Evolutionary conservation across 2,113 vertebrate species (phyloP).

Genomic region (Orcinus orca): DNA sequence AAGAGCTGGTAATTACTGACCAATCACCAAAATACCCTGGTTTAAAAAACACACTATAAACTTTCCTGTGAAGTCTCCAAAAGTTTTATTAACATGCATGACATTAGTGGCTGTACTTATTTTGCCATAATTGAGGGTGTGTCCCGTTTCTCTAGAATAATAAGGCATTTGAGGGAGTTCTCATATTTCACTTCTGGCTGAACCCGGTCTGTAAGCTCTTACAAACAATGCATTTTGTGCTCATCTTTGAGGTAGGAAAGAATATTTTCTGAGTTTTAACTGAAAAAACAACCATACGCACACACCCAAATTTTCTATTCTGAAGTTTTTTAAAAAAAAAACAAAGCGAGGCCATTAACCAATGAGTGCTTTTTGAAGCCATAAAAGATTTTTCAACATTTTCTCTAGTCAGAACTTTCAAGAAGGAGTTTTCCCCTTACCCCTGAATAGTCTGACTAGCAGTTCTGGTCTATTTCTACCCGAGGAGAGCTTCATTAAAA

Average conservation of each 20-base stretch:
- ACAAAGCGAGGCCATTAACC: neutral
- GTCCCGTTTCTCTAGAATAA: slow-evolving; percentile 40
- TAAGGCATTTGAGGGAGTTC: neutral
- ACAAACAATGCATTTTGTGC: neutral
- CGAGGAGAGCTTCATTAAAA: neutral
- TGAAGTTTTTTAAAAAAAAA: neutral
- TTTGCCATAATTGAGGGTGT: slow-evolving; percentile 57
- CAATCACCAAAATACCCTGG: neutral
- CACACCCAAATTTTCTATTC: neutral
- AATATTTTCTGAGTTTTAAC: neutral
- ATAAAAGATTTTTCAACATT: neutral
- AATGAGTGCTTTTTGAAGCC: neutral
- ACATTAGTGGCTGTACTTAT: slow-evolving; percentile 46
- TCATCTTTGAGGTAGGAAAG: neutral
- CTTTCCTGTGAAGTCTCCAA: neutral
- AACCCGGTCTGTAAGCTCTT: slow-evolving; percentile 12
- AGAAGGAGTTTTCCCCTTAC: neutral
- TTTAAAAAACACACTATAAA: slow-evolving; percentile 22
- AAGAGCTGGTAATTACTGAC: neutral
- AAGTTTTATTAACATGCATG: slow-evolving; percentile 55
- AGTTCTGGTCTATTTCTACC: neutral
- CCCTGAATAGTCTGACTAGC: rapidly evolving
- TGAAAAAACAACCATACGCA: neutral
- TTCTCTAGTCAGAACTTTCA: neutral
- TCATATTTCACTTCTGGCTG: slow-evolving; percentile 65